phyloP scores from a whole-genome alignment of 2,113 vertebrate species.

The Gulo gulo region DNA sequence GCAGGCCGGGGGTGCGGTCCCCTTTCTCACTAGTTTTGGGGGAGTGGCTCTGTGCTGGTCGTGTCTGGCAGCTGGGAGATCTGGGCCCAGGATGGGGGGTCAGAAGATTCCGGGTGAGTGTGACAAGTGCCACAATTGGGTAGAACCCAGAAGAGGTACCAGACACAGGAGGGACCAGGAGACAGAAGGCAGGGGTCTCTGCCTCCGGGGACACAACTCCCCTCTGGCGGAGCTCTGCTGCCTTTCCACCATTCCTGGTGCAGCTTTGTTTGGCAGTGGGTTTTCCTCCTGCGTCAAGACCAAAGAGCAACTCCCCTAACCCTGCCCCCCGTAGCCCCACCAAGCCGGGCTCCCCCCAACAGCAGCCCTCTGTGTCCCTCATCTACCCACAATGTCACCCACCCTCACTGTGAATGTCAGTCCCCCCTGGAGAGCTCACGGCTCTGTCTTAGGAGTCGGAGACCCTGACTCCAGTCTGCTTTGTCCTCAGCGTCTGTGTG shows the following conservation, averaged over 20 bases:
- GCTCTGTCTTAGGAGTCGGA: neutral
- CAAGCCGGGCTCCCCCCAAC: neutral
- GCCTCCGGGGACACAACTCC: neutral
- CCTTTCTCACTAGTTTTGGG: neutral
- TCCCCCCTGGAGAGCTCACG: neutral
- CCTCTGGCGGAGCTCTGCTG: neutral
- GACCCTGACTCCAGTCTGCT: neutral
- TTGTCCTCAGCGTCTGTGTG: too few species aligned
- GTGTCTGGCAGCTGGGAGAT: neutral
- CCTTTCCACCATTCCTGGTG: accelerated
- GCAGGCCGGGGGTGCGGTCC: accelerated
- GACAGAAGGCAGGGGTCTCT: neutral
- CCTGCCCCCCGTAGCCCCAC: accelerated
- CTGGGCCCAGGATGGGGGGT: neutral
- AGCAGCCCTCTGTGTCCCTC: too few species aligned
- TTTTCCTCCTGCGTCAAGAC: neutral
- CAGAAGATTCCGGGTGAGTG: neutral
- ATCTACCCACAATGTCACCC: accelerated
- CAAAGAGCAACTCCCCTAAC: neutral
- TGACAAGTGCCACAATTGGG: too few species aligned
- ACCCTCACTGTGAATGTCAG: accelerated
- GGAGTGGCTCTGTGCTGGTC: neutral
- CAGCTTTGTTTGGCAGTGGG: accelerated
- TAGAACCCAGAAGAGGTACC: neutral
- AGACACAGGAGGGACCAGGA: neutral